Evolutionary conservation across 2,113 vertebrate species (phyloP).

Genomic region (Alexandromys fortis): DNA sequence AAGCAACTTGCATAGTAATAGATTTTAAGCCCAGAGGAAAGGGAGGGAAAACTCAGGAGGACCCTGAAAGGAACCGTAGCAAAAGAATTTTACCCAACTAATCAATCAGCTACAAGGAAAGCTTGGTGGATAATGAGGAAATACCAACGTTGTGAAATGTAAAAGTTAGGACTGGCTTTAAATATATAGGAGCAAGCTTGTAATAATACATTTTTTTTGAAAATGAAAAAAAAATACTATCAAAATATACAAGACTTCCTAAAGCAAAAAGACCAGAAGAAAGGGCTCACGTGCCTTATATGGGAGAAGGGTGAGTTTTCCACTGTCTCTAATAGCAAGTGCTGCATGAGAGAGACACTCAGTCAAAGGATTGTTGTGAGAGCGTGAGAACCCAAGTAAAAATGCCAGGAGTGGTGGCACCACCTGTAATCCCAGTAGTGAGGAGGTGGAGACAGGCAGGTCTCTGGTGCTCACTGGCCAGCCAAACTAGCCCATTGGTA

Average conservation of each 20-base stretch:
- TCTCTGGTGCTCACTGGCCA: neutral
- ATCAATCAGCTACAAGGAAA: conserved; percentile 49
- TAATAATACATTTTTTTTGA: neutral
- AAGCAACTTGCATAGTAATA: neutral
- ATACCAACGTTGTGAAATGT: conserved; percentile 26
- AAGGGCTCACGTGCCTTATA: neutral
- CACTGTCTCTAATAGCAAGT: conserved; percentile 5
- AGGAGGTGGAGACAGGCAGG: neutral
- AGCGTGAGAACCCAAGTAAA: no score
- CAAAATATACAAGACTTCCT: conserved; percentile 28
- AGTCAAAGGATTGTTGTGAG: neutral
- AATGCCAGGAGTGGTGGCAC: neutral
- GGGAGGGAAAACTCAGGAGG: conserved; percentile 11
- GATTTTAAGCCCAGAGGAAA: conserved; percentile 31
- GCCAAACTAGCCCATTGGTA: no score
- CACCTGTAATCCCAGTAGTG: neutral
- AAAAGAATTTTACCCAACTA: conserved; percentile 25
- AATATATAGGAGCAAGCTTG: conserved; percentile 3
- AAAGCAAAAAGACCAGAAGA: neutral
- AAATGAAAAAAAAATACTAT: neutral
- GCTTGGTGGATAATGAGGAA: conserved; percentile 38
- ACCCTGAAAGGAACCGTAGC: conserved; percentile 59
- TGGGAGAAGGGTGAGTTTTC: neutral
- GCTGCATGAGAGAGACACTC: neutral
- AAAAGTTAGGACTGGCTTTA: conserved; percentile 1